Conservation (phyloP, 2,113 vertebrate genomes). For the Scophthalmus maximus region DNA sequence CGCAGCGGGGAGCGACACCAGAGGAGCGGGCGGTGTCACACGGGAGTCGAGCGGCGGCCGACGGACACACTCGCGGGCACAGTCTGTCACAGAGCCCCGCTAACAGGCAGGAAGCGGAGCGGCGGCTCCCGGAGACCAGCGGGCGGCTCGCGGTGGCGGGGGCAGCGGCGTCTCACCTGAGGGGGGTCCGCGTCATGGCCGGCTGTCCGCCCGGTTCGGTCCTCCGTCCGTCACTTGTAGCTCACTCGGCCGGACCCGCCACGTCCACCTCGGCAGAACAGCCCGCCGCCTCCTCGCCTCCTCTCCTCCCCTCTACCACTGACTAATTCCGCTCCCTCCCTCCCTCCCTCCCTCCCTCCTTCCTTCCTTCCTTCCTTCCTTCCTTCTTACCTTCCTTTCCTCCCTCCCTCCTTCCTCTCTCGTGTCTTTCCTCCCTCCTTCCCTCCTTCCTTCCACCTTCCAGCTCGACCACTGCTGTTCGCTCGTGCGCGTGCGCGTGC, state of each 20-base stretch:
- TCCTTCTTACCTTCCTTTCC: constrained; percentile 44
- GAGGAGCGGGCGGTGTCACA: constrained; percentile 9
- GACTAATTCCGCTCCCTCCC: constrained; percentile 67
- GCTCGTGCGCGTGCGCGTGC: constrained; percentile 48
- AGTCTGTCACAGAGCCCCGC: constrained; percentile 19
- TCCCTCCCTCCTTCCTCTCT: constrained; percentile 7
- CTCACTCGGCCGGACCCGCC: constrained; percentile 81
- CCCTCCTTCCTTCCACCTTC: constrained; percentile 41
- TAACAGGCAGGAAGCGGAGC: constrained; percentile 21
- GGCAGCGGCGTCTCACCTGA: constrained; percentile 73
- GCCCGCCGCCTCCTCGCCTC: constrained; percentile 75
- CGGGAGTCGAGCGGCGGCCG: constrained; percentile 32
- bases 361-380: constrained; percentile 65
- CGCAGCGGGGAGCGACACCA: constrained; percentile 55
- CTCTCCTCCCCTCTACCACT: constrained; percentile 68
- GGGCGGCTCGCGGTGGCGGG: neutral
- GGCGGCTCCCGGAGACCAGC: constrained; percentile 1
- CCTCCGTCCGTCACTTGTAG: constrained; percentile 65
- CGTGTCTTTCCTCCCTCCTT: neutral
- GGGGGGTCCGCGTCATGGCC: constrained; percentile 73
- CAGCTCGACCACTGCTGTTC: constrained; percentile 35
- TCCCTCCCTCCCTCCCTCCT: constrained; percentile 23
- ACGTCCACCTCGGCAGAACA: constrained; percentile 83
- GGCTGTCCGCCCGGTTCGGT: constrained; percentile 60
- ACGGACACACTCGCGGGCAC: constrained; percentile 22